phyloP scores from a whole-genome alignment of 2,888 invertebrate species.

The Lycophotia porphyrea region DNA sequence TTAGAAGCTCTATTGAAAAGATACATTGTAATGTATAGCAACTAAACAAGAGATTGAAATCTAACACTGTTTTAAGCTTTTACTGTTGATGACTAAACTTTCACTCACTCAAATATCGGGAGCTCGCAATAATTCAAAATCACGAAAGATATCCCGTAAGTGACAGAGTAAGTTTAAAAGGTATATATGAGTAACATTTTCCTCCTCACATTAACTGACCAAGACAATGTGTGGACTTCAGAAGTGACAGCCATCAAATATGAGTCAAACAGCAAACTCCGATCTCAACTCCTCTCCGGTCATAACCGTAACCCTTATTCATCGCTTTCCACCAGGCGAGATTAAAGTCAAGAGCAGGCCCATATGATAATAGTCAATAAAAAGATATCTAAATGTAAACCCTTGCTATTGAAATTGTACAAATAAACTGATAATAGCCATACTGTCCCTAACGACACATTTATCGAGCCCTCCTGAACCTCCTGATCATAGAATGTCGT shows the following conservation, averaged over 20 bases:
- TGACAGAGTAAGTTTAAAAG: too few species aligned
- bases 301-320: not conserved
- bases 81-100: too few species aligned
- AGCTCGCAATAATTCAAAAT: too few species aligned
- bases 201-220: too few species aligned
- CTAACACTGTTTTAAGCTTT: too few species aligned
- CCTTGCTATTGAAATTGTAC: not conserved
- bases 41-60: not conserved
- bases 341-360: not conserved
- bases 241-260: too few species aligned
- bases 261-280: too few species aligned
- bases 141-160: too few species aligned
- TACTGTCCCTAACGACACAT: not conserved
- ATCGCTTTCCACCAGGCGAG: not conserved
- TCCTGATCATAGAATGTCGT: constrained; percentile 43
- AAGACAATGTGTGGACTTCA: too few species aligned
- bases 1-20: not conserved
- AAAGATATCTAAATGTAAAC: not conserved
- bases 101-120: too few species aligned
- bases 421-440: not conserved
- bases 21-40: not conserved
- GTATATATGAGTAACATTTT: too few species aligned
- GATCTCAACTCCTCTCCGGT: too few species aligned
- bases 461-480: constrained; percentile 6
- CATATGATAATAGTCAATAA: not conserved